Conservation (phyloP, 2,888 invertebrate species). For the Liposcelis brunnea region DNA sequence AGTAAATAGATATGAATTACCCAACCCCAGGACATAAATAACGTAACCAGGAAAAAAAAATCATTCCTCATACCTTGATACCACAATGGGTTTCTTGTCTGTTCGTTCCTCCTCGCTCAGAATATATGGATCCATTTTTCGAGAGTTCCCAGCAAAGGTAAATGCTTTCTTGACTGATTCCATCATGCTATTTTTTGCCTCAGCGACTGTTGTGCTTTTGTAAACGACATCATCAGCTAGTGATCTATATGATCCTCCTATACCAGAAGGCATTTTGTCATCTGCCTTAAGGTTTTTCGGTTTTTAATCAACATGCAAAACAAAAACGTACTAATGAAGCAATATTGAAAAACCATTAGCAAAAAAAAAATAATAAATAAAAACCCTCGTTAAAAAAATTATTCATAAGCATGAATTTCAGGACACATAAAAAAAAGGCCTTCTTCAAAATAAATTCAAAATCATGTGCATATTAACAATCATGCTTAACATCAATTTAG, state of each 20-base stretch:
- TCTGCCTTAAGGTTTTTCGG: neutral
- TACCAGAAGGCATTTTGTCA: slow-evolving; percentile 42
- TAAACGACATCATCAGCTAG: slow-evolving; percentile 35
- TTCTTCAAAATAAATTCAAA: too few species aligned
- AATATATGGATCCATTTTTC: slow-evolving; percentile 22
- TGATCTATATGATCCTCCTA: slow-evolving; percentile 44
- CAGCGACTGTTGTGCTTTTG: slow-evolving; percentile 40
- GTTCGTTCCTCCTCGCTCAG: slow-evolving; percentile 11
- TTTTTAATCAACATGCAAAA: slow-evolving; percentile 1
- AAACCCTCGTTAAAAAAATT: neutral
- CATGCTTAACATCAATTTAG: too few species aligned
- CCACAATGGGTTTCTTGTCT: neutral
- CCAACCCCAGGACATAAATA: neutral
- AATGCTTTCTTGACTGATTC: slow-evolving; percentile 43
- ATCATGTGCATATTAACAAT: too few species aligned
- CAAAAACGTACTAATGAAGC: slow-evolving; percentile 5
- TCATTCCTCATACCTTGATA: slow-evolving; percentile 2
- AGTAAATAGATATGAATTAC: too few species aligned
- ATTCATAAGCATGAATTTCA: too few species aligned
- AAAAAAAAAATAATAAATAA: neutral
- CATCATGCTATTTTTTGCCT: slow-evolving; percentile 35
- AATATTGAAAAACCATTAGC: neutral
- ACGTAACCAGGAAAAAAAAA: slow-evolving; percentile 1
- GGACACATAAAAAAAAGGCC: too few species aligned
- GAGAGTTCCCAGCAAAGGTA: slow-evolving; percentile 28